Conservation (phyloP, 2,888 invertebrate genomes). For the Halictus quadricinctus region DNA sequence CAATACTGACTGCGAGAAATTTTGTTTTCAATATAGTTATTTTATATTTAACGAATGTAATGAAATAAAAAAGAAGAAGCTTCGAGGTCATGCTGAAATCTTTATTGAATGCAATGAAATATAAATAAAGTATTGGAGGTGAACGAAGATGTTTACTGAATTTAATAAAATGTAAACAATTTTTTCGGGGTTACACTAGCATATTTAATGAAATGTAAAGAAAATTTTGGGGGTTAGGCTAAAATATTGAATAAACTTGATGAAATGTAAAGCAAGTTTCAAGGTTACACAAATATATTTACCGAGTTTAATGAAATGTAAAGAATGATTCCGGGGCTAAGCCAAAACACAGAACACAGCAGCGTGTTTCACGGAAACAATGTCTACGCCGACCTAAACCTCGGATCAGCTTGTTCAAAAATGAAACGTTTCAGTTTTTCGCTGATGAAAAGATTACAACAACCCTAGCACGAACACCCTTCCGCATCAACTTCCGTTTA, state of each 20-base stretch:
- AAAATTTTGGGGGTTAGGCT: neutral
- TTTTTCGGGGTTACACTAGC: neutral
- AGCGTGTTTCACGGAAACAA: slow-evolving; percentile 10
- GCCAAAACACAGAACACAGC: neutral
- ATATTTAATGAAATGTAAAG: no score
- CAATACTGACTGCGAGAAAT: neutral
- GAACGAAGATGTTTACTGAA: neutral
- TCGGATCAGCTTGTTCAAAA: neutral
- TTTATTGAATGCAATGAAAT: neutral
- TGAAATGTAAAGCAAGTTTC: neutral
- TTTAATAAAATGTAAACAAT: neutral
- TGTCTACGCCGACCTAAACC: neutral
- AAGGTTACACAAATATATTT: neutral
- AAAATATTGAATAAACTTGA: neutral
- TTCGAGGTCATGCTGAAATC: neutral
- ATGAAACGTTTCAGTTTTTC: neutral
- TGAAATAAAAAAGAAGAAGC: neutral
- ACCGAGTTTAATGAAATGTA: neutral
- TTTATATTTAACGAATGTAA: neutral
- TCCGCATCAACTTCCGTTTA: slow-evolving; percentile 18
- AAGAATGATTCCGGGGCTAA: neutral
- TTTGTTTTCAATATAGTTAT: neutral
- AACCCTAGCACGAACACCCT: slow-evolving; percentile 6
- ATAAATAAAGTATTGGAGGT: neutral
- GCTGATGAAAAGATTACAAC: slow-evolving; percentile 8